A percentile compares a stretch with the other conserved stretches of the same genome.
Evolutionary conservation across 2,113 vertebrate genomes (phyloP).

Genomic region (human): DNA sequence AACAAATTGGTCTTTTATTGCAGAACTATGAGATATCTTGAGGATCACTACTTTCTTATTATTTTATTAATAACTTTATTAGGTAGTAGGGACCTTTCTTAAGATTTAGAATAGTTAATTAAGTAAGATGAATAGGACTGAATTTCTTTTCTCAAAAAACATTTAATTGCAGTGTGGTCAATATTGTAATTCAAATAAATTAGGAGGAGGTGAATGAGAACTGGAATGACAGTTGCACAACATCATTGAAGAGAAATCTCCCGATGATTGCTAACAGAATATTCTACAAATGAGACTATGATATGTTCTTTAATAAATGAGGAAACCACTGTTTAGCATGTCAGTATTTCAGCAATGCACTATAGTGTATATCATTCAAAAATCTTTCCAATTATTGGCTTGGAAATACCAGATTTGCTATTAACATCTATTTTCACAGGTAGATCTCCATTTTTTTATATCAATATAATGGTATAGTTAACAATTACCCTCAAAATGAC

Average conservation of each 20-base stretch:
- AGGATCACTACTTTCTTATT: conserved; percentile 79
- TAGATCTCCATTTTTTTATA: conserved; percentile 69
- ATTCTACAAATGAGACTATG: conserved; percentile 51
- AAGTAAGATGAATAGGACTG: conserved; percentile 77
- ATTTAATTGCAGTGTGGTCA: conserved; percentile 73
- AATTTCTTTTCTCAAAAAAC: conserved; percentile 67
- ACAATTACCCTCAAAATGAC: conserved; percentile 73
- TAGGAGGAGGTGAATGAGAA: conserved; percentile 65
- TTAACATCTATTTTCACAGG: conserved; percentile 73
- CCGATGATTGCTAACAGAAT: conserved; percentile 27
- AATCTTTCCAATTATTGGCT: conserved; percentile 48
- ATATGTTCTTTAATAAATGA: conserved; percentile 57
- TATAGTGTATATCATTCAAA: conserved; percentile 52
- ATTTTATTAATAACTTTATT: conserved; percentile 83
- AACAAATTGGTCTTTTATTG: conserved; percentile 80
- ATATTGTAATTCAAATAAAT: conserved; percentile 75
- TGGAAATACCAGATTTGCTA: conserved; percentile 64
- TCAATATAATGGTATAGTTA: conserved; percentile 53
- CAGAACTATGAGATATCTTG: conserved; percentile 76
- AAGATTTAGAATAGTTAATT: conserved; percentile 82
- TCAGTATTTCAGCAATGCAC: conserved; percentile 49
- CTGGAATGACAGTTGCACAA: conserved; percentile 56
- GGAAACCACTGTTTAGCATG: conserved; percentile 41
- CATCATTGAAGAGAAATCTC: conserved; percentile 53
- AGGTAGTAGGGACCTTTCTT: conserved; percentile 74